Evolutionary conservation across 2,797 vertebrate genomes (phyloP).

Genomic region (Masticophis lateralis): DNA sequence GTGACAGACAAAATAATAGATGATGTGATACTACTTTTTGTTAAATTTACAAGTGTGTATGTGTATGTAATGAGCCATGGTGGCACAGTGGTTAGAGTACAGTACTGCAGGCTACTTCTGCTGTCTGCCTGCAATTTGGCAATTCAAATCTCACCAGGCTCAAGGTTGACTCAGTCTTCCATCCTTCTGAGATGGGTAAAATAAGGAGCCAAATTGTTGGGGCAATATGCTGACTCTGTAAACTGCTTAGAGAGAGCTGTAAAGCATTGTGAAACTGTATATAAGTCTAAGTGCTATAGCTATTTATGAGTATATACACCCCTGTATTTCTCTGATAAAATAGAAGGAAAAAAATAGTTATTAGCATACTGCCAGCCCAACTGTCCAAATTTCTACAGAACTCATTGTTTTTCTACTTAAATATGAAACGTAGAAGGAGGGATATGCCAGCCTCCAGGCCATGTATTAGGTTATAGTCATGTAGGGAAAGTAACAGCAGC

Average conservation of each 20-base stretch:
- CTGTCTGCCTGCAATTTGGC: too few relatives aligned
- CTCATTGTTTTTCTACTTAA: background rate
- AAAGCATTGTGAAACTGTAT: too few relatives aligned
- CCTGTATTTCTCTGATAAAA: background rate
- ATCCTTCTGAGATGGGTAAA: too few relatives aligned
- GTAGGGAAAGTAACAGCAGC: conserved; percentile 37
- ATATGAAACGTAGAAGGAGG: background rate
- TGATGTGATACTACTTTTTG: background rate
- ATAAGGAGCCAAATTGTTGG: too few relatives aligned
- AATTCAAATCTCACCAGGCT: too few relatives aligned
- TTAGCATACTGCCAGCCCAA: background rate
- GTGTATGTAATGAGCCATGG: too few relatives aligned
- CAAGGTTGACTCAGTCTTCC: too few relatives aligned
- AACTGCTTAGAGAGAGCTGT: too few relatives aligned
- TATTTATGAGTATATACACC: background rate
- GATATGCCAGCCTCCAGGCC: fast-evolving
- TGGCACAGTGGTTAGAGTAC: too few relatives aligned
- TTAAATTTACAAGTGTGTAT: background rate
- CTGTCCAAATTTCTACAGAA: background rate
- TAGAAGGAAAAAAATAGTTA: background rate
- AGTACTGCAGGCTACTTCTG: too few relatives aligned
- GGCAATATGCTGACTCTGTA: too few relatives aligned
- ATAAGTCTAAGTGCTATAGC: too few relatives aligned
- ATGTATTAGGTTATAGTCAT: conserved; percentile 30
- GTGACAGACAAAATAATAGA: background rate